A percentile compares a stretch with the other conserved stretches of the same genome.
These are phyloP conservation scores for Zeuzera pyrina DNA, from an alignment of 2,888 invertebrate species.

Conservation along the genomic window DNA sequence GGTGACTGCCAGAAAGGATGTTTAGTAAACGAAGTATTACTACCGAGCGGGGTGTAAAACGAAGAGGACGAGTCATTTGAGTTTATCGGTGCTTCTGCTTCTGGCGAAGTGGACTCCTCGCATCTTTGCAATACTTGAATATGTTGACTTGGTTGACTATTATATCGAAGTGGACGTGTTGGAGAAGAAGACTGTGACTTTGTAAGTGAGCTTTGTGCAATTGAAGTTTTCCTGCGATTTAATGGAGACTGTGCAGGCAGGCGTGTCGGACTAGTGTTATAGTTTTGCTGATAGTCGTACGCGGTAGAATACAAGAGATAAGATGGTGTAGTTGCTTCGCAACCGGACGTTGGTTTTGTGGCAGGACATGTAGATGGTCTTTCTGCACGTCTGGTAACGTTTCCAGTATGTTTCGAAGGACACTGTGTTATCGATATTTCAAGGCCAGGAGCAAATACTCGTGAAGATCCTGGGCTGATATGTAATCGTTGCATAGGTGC, in stretches of 20 bases:
- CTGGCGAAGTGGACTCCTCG: too few species aligned
- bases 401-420: slow-evolving; percentile 20
- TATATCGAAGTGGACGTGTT: too few species aligned
- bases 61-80: too few species aligned
- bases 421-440: slow-evolving; percentile 37
- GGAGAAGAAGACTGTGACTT: too few species aligned
- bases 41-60: too few species aligned
- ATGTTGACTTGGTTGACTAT: too few species aligned
- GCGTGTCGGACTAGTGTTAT: slow-evolving; percentile 1
- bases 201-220: too few species aligned
- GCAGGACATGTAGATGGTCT: slow-evolving; percentile 26
- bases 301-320: slow-evolving; percentile 32
- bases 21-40: too few species aligned
- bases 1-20: too few species aligned
- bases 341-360: slow-evolving; percentile 23
- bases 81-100: too few species aligned
- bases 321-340: too few species aligned
- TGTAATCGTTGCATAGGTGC: slow-evolving; percentile 22
- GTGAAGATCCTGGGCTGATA: slow-evolving; percentile 22
- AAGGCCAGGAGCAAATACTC: slow-evolving; percentile 28
- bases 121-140: too few species aligned
- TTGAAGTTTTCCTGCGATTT: not conserved
- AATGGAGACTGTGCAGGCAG: not conserved
- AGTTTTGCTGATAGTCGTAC: slow-evolving; percentile 5
- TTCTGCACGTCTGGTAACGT: slow-evolving; percentile 9